A percentile compares a stretch with the other conserved stretches of the same genome.
These are phyloP conservation scores for Heliconius ismenius DNA, from an alignment of 2,888 invertebrate genomes.

Conservation along the genomic window DNA sequence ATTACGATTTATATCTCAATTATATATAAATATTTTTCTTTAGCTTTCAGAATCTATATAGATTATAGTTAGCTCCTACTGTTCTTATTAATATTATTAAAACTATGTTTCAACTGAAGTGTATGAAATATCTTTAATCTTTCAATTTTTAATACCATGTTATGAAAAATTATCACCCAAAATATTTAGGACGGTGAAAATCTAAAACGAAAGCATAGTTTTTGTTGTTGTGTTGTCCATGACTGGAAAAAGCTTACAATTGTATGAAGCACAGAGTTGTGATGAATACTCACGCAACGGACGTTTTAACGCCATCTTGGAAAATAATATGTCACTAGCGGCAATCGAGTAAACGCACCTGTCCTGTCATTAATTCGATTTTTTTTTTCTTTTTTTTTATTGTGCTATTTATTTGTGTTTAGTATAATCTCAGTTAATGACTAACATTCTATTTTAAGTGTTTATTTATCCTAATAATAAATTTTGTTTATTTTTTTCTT, in stretches of 20 bases:
- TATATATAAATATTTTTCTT: not conserved
- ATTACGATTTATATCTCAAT: not conserved
- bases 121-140: conserved; percentile 5
- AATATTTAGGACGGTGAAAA: conserved; percentile 46
- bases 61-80: conserved; percentile 2
- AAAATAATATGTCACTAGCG: conserved; percentile 33
- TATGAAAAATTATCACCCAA: conserved; percentile 42
- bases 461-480: conserved; percentile 67
- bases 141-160: not conserved
- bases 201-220: conserved; percentile 53
- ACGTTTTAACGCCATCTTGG: conserved; percentile 31
- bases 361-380: conserved; percentile 58
- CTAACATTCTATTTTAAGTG: conserved; percentile 66
- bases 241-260: conserved; percentile 49
- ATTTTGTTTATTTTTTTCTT: conserved; percentile 64
- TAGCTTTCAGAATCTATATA: not conserved
- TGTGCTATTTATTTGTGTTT: conserved; percentile 68
- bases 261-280: conserved; percentile 38
- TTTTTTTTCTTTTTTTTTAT: conserved; percentile 60
- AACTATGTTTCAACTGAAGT: not conserved
- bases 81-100: conserved; percentile 1
- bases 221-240: conserved; percentile 79
- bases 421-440: conserved; percentile 74
- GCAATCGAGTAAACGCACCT: conserved; percentile 49
- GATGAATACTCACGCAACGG: conserved; percentile 36